These are phyloP conservation scores for Lottia gigantea DNA, from an alignment of 2,888 invertebrate species.

Conservation along the genomic window DNA sequence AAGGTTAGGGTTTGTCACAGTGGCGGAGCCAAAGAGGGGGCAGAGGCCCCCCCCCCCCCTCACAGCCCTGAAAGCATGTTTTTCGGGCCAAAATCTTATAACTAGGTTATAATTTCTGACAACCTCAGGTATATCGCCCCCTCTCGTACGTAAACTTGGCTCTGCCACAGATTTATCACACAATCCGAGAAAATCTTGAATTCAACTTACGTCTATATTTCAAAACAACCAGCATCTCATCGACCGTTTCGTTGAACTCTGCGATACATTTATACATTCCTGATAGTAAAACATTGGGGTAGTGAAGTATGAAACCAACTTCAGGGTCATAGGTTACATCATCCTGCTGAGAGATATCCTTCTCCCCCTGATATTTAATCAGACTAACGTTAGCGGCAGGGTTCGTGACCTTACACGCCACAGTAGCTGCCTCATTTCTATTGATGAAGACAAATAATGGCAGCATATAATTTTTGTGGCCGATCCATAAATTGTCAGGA, in stretches of 20 bases:
- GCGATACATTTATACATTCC: constrained; percentile 41
- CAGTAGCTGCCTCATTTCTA: constrained; percentile 23
- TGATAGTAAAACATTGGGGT: constrained; percentile 33
- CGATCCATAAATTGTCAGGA: constrained; percentile 29
- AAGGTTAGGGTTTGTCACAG: no score
- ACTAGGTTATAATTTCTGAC: no score
- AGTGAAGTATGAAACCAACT: constrained; percentile 42
- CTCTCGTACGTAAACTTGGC: no score
- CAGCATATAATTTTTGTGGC: constrained; percentile 15
- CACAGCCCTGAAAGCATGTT: no score
- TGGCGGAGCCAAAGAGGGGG: no score
- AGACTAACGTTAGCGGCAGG: constrained; percentile 40
- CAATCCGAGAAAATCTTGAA: no score
- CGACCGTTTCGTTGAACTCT: constrained; percentile 18
- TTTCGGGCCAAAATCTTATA: no score
- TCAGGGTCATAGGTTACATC: constrained; percentile 40
- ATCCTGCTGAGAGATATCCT: constrained; percentile 23
- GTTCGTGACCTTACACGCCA: constrained; percentile 42
- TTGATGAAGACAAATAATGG: constrained; percentile 24
- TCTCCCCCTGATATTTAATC: constrained; percentile 2
- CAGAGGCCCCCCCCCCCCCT: no score
- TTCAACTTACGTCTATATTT: constrained; percentile 14
- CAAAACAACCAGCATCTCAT: constrained; percentile 12
- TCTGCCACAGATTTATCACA: no score
- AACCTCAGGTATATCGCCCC: no score